Base-by-base conservation (phyloP, 2,888 invertebrate genomes). In the Drosophila atroscutellata region DNA sequence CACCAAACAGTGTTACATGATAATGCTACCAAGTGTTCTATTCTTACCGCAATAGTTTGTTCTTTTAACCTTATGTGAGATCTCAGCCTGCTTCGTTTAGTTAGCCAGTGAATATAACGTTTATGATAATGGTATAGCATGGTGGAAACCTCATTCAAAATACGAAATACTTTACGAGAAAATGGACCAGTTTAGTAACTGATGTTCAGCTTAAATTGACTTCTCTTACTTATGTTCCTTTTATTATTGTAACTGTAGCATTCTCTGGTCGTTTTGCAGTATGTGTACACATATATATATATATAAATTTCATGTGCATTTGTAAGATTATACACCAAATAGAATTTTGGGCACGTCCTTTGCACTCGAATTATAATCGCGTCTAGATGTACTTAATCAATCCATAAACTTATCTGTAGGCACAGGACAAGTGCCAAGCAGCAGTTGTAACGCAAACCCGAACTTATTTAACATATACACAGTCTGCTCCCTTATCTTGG, bases 311-410 rank as follows among this genome's bases (percentile, higher is more conserved):
- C 54, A 63, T 81, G 71, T 69, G 82, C 82, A 84, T 83, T 84
- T 83, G 71, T 75, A 81, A 81, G 79, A 61, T 61, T 64, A 56
- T 52, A 75, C 80, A 59, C 51, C 51, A 55, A 65, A 63, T 68
- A 64, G 66, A 79, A 80, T 76, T 79, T 61, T 42, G 61, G 59
- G 45, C 58, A 68, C 42, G 47, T 66, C 59, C 71, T 63, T 52
- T 55, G 56, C 26, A 50, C 42, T 45, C 56, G 49, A 59, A 42
- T 49, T 52, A 26, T 39, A 39, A 49, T 69, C 58, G 64, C 39
- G 45, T 52, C 57, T 71, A 66, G 37, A 57, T 71, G 77, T 77
- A 79, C 80, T 79, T 77, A 77, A 79, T 49, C 64, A 47, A 78
- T 50, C 59, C 58, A 57, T 67, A 47, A 45, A 67, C 72, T 65